Percentiles rank a stretch among this genome's conserved stretches.
phyloP scores from a whole-genome alignment of 23 tunicate genomes.

The Ciona savignyi region DNA sequence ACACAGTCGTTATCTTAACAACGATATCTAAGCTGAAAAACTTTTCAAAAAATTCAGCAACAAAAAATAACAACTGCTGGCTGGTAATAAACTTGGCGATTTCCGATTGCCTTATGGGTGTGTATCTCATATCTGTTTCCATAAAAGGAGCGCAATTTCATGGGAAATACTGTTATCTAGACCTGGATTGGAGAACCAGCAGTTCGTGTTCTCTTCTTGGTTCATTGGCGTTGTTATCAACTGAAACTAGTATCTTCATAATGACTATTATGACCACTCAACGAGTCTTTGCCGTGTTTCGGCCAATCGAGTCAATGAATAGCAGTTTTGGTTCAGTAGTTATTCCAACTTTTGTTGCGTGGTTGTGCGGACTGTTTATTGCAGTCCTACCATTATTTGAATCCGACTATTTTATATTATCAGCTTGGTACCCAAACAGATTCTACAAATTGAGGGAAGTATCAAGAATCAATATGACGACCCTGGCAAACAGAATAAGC shows the following conservation, averaged over 20 bases:
- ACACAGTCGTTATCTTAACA: not conserved
- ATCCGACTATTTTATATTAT: not conserved
- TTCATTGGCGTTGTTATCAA: not conserved
- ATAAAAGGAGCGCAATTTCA: not conserved
- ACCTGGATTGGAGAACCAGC: not conserved
- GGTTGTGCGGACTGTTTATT: not conserved
- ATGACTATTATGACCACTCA: not conserved
- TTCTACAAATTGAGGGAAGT: not conserved
- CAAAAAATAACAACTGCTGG: not conserved
- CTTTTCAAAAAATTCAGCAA: not conserved
- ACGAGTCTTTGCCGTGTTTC: not conserved
- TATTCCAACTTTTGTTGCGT: not conserved
- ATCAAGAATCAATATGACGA: constrained; percentile 7
- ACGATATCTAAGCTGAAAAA: not conserved
- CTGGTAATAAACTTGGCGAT: not conserved
- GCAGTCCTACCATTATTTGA: not conserved
- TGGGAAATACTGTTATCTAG: not conserved
- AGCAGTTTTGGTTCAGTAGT: not conserved
- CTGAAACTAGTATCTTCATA: not conserved
- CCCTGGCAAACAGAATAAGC: not conserved
- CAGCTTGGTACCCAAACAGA: constrained; percentile 7
- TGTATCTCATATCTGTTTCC: too few species aligned
- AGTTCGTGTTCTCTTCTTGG: not conserved
- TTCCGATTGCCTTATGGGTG: not conserved
- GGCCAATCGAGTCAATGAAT: not conserved